Conservation (phyloP, 2,113 vertebrate species). For the Conger conger region DNA sequence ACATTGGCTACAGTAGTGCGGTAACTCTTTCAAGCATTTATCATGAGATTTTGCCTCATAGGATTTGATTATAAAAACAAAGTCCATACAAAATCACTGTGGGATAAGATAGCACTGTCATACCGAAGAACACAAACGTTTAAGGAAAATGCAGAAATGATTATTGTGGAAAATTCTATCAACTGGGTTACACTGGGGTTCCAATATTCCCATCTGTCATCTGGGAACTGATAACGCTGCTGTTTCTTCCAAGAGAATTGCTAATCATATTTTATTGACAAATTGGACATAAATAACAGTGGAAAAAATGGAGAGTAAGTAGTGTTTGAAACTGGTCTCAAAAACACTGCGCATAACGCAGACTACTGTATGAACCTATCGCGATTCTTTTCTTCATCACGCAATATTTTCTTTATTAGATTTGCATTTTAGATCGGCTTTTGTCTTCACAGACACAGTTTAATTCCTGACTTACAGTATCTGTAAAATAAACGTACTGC, state of each 20-base stretch:
- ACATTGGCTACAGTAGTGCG: no score
- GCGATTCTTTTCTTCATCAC: not conserved
- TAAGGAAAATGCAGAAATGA: not conserved
- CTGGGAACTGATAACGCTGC: not conserved
- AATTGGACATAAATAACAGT: not conserved
- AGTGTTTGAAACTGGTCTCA: not conserved
- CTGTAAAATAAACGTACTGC: not conserved
- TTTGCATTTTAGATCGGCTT: not conserved
- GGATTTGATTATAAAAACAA: not conserved
- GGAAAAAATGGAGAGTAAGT: not conserved
- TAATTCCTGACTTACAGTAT: not conserved
- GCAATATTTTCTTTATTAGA: not conserved
- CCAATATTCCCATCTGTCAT: not conserved
- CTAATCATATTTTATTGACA: not conserved
- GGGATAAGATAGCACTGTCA: not conserved
- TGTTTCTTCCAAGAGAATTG: not conserved
- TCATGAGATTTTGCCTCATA: not conserved
- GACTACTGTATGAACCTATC: no score
- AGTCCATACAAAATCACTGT: not conserved
- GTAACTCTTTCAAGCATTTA: not conserved
- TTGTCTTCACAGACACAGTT: not conserved
- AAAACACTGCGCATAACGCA: conserved; percentile 1
- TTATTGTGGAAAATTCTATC: not conserved
- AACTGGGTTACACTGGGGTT: not conserved
- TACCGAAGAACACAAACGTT: not conserved